Base-by-base conservation (phyloP, 2,113 vertebrate species). In the Castor canadensis region DNA sequence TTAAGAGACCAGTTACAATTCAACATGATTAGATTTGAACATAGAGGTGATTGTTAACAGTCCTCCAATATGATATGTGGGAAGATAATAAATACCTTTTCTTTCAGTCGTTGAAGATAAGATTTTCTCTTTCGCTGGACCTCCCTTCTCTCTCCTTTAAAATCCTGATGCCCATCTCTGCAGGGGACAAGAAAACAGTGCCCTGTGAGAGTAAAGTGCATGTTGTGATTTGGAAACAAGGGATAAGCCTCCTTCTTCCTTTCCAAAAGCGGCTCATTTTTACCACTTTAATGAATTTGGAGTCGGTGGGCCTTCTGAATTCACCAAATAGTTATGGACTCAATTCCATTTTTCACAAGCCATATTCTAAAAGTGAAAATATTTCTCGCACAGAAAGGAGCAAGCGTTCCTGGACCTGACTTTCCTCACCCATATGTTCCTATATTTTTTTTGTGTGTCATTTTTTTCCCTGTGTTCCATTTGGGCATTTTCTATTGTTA, bases 101-200 rank as follows among this genome's bases (percentile, higher is more conserved):
- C n/a, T n/a, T n/a, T n/a, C n/a, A n/a, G n/a, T n/a, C n/a, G n/a
- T n/a, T n/a, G n/a, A n/a, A n/a, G n/a, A n/a, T n/a, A n/a, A n/a
- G n/a, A n/a, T n/a, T n/a, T n/a, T n/a, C n/a, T n/a, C n/a, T n/a
- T n/a, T n/a, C n/a, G n/a, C n/a, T n/a, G n/a, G n/a, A n/a, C n/a
- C n/a, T n/a, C n/a, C n/a, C n/a, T n/a, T n/a, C n/a, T n/a, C n/a
- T 54, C 99, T 1, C 99, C 99, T 95, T 98, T 99, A 87, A 99
- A 99, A 98, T 99, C 99, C 91, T 99, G 98, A 19, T 99, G 99
- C 52, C 99, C 99, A 60, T 99, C 99, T 97, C 99, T 99, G 98
- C 99, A 99, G 49, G 99, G 98, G 6, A 99, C 99, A 58, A 99
- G 97, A 97, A 98, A 99, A 80, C 99, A 99, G 98, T 64, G 98